Percentiles rank a stretch among this genome's conserved stretches.
Conservation (phyloP, 2,797 vertebrate species). For the Scolopax rusticola region DNA sequence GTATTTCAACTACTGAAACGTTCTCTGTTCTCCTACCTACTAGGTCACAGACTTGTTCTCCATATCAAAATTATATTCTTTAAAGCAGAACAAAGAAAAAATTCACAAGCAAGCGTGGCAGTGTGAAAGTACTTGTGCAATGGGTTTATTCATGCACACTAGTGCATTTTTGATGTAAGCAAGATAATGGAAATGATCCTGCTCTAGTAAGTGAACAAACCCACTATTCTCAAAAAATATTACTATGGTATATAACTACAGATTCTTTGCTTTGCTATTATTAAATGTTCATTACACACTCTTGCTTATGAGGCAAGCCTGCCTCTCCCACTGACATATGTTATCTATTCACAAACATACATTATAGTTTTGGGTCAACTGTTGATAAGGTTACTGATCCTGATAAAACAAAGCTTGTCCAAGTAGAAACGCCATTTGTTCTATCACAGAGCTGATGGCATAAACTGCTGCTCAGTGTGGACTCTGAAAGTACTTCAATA, state of each 20-base stretch:
- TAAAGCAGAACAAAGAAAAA: slow-evolving; percentile 40
- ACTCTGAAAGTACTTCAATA: slow-evolving; percentile 42
- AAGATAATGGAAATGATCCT: neutral
- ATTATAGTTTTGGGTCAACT: slow-evolving; percentile 92
- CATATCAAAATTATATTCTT: slow-evolving; percentile 4
- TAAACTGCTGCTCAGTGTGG: slow-evolving; percentile 79
- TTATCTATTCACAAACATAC: slow-evolving; percentile 82
- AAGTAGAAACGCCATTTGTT: slow-evolving; percentile 92
- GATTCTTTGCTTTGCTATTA: slow-evolving; percentile 60
- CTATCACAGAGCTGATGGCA: slow-evolving; percentile 83
- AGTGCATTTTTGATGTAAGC: slow-evolving; percentile 30
- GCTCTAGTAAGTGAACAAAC: slow-evolving; percentile 26
- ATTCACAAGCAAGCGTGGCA: neutral
- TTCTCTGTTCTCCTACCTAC: slow-evolving; percentile 1
- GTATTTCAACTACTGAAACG: slow-evolving; percentile 7
- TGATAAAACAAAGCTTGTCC: slow-evolving; percentile 91
- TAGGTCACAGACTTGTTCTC: neutral
- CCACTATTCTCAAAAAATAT: slow-evolving; percentile 37
- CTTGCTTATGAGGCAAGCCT: slow-evolving; percentile 74
- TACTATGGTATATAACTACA: neutral
- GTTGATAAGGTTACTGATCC: slow-evolving; percentile 96
- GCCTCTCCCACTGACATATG: slow-evolving; percentile 89
- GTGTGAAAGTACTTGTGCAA: neutral
- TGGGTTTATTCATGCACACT: neutral
- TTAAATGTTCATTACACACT: slow-evolving; percentile 77